Percentiles rank a stretch among this genome's conserved stretches.
These are phyloP conservation scores for Phymorhynchus buccinoides DNA, from an alignment of 1,140 invertebrate species.

Conservation along the genomic window DNA sequence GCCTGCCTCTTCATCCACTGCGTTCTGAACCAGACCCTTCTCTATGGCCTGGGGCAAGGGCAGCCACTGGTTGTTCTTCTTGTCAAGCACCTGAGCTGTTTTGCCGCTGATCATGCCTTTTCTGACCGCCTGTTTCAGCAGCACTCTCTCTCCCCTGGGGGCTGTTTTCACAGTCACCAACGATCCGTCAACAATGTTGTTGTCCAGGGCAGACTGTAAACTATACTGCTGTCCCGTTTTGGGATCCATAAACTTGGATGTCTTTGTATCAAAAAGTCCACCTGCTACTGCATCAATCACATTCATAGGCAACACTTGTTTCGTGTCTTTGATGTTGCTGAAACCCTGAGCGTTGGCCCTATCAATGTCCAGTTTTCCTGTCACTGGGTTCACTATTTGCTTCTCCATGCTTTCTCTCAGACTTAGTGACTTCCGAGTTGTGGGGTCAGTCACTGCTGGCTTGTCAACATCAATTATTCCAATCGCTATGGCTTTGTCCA, in stretches of 20 bases:
- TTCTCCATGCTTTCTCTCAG: constrained; percentile 71
- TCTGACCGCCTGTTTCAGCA: constrained; percentile 85
- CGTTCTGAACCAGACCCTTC: constrained; percentile 72
- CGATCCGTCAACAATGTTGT: constrained; percentile 85
- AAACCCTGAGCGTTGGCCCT: constrained; percentile 75
- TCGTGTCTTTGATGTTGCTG: constrained; percentile 37
- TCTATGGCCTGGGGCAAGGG: constrained; percentile 83
- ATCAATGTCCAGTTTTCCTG: constrained; percentile 72
- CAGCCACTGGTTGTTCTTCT: constrained; percentile 78
- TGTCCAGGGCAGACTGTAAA: constrained; percentile 85
- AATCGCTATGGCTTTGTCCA: constrained; percentile 86
- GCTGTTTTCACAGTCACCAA: constrained; percentile 81
- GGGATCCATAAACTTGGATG: constrained; percentile 85
- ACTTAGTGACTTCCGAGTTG: constrained; percentile 56
- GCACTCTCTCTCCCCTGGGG: constrained; percentile 69
- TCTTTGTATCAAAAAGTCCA: constrained; percentile 85
- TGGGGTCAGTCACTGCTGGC: constrained; percentile 72
- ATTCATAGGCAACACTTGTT: constrained; percentile 61
- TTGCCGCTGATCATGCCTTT: constrained; percentile 85
- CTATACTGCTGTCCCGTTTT: constrained; percentile 83
- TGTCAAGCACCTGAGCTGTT: constrained; percentile 82
- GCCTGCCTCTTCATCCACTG: constrained; percentile 57
- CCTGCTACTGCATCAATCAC: constrained; percentile 89
- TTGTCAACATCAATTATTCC: constrained; percentile 81
- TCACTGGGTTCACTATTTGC: constrained; percentile 69